Conservation (phyloP, 2,888 invertebrate genomes). For the Baccha elongata region DNA sequence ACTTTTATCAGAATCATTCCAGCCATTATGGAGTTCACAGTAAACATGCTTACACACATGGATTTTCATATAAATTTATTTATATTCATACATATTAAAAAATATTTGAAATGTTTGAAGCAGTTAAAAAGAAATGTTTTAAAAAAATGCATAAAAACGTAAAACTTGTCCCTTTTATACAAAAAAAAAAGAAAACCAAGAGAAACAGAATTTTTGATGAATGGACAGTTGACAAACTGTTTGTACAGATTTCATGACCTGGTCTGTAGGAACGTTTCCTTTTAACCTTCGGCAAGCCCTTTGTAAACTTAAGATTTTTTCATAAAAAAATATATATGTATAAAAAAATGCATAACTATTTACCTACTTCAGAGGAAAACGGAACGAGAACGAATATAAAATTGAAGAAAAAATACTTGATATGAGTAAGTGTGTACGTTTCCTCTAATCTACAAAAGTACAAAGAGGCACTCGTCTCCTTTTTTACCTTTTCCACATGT, state of each 20-base stretch:
- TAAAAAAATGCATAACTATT: constrained; percentile 56
- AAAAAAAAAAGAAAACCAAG: constrained; percentile 19
- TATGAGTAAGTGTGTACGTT: constrained; percentile 29
- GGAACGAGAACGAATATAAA: constrained; percentile 26
- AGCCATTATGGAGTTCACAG: too few species aligned
- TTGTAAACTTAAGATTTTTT: constrained; percentile 8
- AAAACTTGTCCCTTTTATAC: constrained; percentile 27
- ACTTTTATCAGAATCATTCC: too few species aligned
- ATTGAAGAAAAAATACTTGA: constrained; percentile 36
- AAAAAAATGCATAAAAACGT: too few species aligned
- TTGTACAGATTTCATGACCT: constrained; percentile 31
- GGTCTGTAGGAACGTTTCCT: constrained; percentile 16
- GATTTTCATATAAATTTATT: too few species aligned
- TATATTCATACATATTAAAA: too few species aligned
- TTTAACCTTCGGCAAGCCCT: constrained; percentile 10
- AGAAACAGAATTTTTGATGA: constrained; percentile 56
- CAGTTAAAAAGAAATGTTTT: too few species aligned
- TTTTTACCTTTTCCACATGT: constrained; percentile 44
- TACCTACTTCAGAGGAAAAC: constrained; percentile 51
- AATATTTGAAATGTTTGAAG: too few species aligned
- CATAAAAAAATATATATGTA: constrained; percentile 4
- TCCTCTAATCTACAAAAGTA: constrained; percentile 56
- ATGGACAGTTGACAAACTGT: constrained; percentile 22
- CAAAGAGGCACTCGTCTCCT: constrained; percentile 43
- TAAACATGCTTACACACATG: too few species aligned